phyloP scores from a whole-genome alignment of 2,113 vertebrate species.

The Nanger granti region DNA sequence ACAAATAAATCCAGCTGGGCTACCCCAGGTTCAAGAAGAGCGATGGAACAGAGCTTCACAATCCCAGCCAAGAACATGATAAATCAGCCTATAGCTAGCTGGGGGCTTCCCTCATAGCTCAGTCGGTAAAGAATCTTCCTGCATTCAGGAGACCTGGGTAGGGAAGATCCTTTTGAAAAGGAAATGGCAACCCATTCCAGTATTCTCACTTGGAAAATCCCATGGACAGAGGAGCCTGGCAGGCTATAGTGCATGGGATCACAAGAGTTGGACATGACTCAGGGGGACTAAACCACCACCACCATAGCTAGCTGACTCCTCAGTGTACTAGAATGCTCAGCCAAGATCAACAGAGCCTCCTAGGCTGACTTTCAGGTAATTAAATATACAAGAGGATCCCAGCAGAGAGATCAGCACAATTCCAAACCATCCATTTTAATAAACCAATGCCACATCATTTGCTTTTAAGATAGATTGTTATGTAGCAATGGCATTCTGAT shows the following conservation, averaged over 20 bases:
- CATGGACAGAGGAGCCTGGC: not conserved
- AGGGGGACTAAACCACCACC: not conserved
- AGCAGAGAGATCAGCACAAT: not conserved
- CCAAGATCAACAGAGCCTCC: not conserved
- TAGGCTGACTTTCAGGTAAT: not conserved
- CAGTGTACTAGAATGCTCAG: not conserved
- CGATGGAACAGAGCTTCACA: accelerated
- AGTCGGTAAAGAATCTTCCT: not conserved
- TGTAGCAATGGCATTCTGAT: not conserved
- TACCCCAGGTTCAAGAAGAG: not conserved
- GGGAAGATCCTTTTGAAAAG: not conserved
- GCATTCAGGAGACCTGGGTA: not conserved
- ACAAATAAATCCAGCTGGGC: not conserved
- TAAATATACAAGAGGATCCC: not conserved
- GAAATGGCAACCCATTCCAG: not conserved
- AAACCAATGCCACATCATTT: not conserved
- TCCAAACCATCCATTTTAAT: not conserved
- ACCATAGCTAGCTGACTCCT: not conserved
- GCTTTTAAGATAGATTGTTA: not conserved
- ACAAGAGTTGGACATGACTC: not conserved
- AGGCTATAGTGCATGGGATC: not conserved
- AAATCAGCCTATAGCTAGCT: not conserved
- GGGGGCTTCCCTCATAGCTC: not conserved
- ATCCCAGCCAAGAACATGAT: not conserved
- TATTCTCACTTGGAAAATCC: not conserved